These are phyloP conservation scores for Rhabdophis nuchalis DNA, from an alignment of 2,797 vertebrate species.

Conservation along the genomic window DNA sequence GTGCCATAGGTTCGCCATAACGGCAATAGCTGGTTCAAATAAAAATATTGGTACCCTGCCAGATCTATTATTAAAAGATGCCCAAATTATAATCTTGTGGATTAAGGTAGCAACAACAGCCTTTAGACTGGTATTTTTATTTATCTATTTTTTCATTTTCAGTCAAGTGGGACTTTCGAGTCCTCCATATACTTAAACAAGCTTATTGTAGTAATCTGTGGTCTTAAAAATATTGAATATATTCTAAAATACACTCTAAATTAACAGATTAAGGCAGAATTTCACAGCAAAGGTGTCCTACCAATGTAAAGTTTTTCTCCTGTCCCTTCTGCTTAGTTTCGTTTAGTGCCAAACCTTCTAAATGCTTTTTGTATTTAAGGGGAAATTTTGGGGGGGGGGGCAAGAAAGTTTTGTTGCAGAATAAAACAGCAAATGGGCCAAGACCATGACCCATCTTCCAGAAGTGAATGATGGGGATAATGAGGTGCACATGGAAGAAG, in stretches of 20 bases:
- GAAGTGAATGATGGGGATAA: background rate
- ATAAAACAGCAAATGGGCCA: background rate
- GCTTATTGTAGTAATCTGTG: background rate
- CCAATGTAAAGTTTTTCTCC: background rate
- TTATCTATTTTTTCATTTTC: background rate
- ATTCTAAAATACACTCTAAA: too few relatives aligned
- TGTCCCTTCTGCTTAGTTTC: background rate
- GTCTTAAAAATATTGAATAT: background rate
- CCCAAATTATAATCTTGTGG: background rate
- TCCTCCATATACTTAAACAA: too few relatives aligned
- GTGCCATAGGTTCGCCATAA: too few relatives aligned
- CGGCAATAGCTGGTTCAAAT: too few relatives aligned
- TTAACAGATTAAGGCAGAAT: background rate
- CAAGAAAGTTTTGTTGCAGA: background rate
- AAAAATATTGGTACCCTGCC: background rate
- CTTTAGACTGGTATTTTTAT: background rate
- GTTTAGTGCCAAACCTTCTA: background rate
- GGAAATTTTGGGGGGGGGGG: background rate
- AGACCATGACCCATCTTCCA: background rate
- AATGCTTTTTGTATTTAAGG: background rate
- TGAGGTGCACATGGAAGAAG: background rate
- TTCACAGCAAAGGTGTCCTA: background rate
- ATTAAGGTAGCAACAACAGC: background rate
- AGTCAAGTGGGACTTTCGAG: background rate
- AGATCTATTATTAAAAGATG: background rate